Base-by-base conservation (phyloP, 2,888 invertebrate genomes). In the Pandemis corylana region DNA sequence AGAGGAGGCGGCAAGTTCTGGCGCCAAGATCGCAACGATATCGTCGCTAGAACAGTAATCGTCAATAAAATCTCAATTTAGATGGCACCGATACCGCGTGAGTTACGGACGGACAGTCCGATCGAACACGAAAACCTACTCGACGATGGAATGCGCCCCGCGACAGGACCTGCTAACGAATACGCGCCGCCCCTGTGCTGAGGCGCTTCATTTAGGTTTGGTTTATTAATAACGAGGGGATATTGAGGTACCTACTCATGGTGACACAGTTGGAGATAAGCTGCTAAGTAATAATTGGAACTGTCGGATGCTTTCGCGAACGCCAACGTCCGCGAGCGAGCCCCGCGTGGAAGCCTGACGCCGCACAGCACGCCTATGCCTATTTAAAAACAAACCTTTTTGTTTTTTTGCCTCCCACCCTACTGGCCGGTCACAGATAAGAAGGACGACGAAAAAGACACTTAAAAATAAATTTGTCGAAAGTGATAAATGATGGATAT, bases 381-480 rank as follows among this genome's bases (percentile, higher is more conserved):
- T 89, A 89, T 92, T 90, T 87, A 88, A 87, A 85, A 86, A 81
- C 78, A 71, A 81, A 75, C 81, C 87, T 46, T 87, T 84, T 90
- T 84, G 83, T 85, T 86, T 89, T 88, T 89, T 90, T 88, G 80
- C 84, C 86, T 83, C 84, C 78, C 78, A 78, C 80, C 81, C 77
- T 81, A 81, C 86, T 83, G 86, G 80, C 88, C 88, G 88, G 88
- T 89, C 89, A 87, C 84, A 91, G 91, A 91, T 91, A 92, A 93
- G 89, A 92, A 92, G 89, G 88, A 89, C 89, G 83, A 88, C 89
- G 87, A 88, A 89, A 89, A 90, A 89, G 90, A 89, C 92, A 91
- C 93, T 94, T 94, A 94, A 93, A 94, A 93, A 91, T 92, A 91
- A 94, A 94, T 94, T 94, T 94, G 94, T 94, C 92, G 92, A 92